These are phyloP conservation scores for Centropyge bicolor DNA, from an alignment of 2,797 vertebrate genomes.

Conservation along the genomic window DNA sequence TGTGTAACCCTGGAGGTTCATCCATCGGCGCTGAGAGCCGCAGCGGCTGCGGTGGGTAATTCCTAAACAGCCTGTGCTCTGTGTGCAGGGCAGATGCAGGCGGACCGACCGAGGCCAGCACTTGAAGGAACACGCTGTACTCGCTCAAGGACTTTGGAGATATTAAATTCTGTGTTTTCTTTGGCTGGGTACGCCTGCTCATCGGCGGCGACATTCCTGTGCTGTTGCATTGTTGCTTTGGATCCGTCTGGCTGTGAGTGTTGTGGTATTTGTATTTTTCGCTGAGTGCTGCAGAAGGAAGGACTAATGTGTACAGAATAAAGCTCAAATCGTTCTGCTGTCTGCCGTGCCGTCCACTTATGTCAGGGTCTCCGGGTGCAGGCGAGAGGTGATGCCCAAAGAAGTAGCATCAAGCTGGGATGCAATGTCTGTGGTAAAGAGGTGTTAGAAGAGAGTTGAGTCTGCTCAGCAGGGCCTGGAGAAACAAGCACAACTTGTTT, in stretches of 20 bases:
- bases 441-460: background rate
- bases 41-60: slow-evolving; percentile 28
- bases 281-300: background rate
- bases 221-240: background rate
- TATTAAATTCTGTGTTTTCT: slow-evolving; percentile 23
- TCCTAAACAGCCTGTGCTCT: slow-evolving; percentile 41
- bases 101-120: slow-evolving; percentile 28
- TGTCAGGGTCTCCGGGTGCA: background rate
- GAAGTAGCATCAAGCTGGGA: background rate
- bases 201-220: slow-evolving; percentile 11
- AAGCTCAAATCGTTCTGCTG: background rate
- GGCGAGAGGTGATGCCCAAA: slow-evolving; percentile 10
- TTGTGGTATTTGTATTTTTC: background rate
- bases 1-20: slow-evolving; percentile 32
- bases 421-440: background rate
- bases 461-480: slow-evolving; percentile 13
- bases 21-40: slow-evolving; percentile 24
- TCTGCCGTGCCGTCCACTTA: background rate
- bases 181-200: background rate
- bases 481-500: slow-evolving; percentile 22
- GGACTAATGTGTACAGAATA: background rate
- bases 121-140: slow-evolving; percentile 53
- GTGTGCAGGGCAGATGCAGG: slow-evolving; percentile 13
- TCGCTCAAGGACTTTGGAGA: slow-evolving; percentile 35
- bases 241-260: background rate